Base-by-base conservation (phyloP, 1,140 invertebrate species). In the Drosophila arizonae region DNA sequence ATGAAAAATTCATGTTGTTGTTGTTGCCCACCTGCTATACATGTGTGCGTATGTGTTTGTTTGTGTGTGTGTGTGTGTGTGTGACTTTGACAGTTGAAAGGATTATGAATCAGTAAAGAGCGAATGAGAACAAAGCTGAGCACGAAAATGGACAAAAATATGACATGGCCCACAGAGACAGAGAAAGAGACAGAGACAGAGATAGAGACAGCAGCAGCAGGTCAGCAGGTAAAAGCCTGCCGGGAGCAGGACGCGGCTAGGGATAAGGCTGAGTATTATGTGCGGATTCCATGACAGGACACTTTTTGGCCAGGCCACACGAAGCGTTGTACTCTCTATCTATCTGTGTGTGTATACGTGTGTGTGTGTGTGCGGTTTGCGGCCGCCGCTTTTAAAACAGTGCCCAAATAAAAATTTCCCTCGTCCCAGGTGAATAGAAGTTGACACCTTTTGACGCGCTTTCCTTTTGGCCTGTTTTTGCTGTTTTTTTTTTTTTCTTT, bases 251-350 rank as follows among this genome's bases (percentile, higher is more conserved):
- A 4, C 5, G 43, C n/a, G 13, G 36, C 36, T 11, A 17, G 6
- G 43, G 43, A 46, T 46, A 46, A 46, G 15, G n/a, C 43, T 9
- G n/a, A 46, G 43, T 6, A 41, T 43, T 57, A 43, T 45, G 36
- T n/a, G 41, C n/a, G 3, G 52, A 71, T 26, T 21, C 33, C 58
- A 58, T 57, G 61, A 63, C 54, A 52, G 48, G 77, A 87, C 78
- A 81, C 75, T 86, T 87, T 81, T 61, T 78, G 81, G 78, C 81
- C 69, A 67, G 65, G 65, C 70, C 72, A 33, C 1, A 48, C n/a
- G 28, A 71, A 77, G 77, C 77, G 79, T 13, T n/a, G n/a, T 3
- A 4, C 41, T 33, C 30, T 33, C 30, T 33, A 1, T 33, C 30
- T 1, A 17, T 17, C 17, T 30, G 0, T 6, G 41, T 43, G 13